phyloP scores from a whole-genome alignment of 2,797 vertebrate species.

The Erpetoichthys calabaricus region DNA sequence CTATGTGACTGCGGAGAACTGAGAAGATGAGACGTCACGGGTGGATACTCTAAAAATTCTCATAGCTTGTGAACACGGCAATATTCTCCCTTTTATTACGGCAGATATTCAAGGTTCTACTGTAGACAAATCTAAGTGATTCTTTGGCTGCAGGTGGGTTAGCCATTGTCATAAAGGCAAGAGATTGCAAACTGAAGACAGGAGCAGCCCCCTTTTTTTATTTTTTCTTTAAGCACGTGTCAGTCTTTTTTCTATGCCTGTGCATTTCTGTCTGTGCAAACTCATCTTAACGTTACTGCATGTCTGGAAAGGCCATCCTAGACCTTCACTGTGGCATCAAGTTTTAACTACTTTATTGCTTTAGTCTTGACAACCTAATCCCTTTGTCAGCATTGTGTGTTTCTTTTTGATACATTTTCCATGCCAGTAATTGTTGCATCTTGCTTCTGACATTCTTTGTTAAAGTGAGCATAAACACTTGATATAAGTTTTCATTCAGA shows the following conservation, averaged over 20 bases:
- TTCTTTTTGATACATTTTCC: constrained; percentile 26
- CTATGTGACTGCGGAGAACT: no score
- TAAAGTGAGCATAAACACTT: background rate
- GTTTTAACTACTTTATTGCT: constrained; percentile 34
- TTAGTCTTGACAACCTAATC: constrained; percentile 36
- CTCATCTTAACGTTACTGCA: background rate
- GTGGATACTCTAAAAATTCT: no score
- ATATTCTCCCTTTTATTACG: no score
- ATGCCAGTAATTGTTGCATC: constrained; percentile 1
- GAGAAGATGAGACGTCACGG: no score
- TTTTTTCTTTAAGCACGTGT: constrained; percentile 9
- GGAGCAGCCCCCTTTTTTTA: background rate
- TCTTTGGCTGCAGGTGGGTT: no score
- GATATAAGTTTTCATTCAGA: background rate
- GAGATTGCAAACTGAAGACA: no score
- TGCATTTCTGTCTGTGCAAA: constrained; percentile 11
- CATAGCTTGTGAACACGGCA: no score
- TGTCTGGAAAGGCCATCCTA: constrained; percentile 4
- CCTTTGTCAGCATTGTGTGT: constrained; percentile 27
- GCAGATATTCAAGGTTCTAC: no score
- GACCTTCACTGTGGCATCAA: constrained; percentile 30
- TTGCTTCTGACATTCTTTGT: background rate
- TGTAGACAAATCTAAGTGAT: no score
- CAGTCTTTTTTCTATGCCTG: background rate
- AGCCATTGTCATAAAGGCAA: no score